Conservation (phyloP, 2,888 invertebrate genomes). For the Brachypterus glaber region DNA sequence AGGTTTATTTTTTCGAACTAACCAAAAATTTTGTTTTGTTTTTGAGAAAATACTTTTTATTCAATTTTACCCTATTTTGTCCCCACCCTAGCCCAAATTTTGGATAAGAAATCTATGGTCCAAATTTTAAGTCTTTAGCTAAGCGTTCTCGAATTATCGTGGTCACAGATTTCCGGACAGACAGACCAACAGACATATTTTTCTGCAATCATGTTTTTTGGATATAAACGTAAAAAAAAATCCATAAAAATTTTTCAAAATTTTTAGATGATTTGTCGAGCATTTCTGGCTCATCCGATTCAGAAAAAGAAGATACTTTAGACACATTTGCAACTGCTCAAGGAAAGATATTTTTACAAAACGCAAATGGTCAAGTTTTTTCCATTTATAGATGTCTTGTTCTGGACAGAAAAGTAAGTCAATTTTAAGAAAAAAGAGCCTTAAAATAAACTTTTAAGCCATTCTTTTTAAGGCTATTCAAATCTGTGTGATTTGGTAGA, state of each 20-base stretch:
- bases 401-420: conserved; percentile 58
- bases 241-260: neutral
- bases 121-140: too few species aligned
- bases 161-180: too few species aligned
- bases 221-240: conserved; percentile 1
- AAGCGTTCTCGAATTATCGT: too few species aligned
- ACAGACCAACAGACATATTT: too few species aligned
- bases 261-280: conserved; percentile 53
- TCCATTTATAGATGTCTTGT: conserved; percentile 66
- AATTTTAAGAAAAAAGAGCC: conserved; percentile 1
- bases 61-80: too few species aligned
- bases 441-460: neutral
- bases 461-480: conserved; percentile 9
- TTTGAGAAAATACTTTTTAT: too few species aligned
- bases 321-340: conserved; percentile 40
- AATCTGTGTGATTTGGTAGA: too few species aligned
- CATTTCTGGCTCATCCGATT: conserved; percentile 54
- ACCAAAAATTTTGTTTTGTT: too few species aligned
- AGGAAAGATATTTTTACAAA: conserved; percentile 67
- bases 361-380: conserved; percentile 56
- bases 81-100: too few species aligned
- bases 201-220: neutral
- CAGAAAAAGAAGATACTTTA: conserved; percentile 39
- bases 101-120: too few species aligned
- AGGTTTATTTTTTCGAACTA: too few species aligned